Evolutionary conservation across 2,797 vertebrate species (phyloP).

Genomic region (Megalops cyprinoides): DNA sequence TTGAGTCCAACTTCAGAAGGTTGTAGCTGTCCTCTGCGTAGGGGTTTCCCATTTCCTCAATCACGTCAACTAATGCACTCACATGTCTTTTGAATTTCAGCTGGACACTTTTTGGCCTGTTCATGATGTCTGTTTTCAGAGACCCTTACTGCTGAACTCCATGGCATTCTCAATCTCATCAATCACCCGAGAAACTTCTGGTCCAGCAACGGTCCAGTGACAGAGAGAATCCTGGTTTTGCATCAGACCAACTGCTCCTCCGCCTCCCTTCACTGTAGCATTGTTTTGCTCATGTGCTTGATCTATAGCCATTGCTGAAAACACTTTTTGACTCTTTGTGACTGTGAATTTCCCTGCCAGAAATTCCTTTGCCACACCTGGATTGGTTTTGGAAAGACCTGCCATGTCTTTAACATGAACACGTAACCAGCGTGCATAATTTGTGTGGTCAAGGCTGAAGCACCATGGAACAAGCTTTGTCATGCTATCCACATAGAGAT

Average conservation of each 20-base stretch:
- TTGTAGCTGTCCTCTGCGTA: not conserved
- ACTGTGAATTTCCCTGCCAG: not conserved
- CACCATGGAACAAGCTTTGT: not conserved
- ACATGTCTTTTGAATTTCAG: not conserved
- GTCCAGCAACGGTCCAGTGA: no score
- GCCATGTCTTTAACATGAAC: not conserved
- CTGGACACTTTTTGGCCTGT: not conserved
- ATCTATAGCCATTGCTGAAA: no score
- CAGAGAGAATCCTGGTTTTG: no score
- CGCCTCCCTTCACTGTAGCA: no score
- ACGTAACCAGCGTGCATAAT: not conserved
- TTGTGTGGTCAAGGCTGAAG: not conserved
- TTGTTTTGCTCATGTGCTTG: no score
- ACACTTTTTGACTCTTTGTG: no score
- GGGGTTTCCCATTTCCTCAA: not conserved
- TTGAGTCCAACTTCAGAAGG: conserved; percentile 2
- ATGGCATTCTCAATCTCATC: no score
- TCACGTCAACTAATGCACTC: not conserved
- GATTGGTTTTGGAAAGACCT: not conserved
- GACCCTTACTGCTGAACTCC: no score
- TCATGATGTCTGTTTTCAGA: not conserved
- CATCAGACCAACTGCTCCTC: no score
- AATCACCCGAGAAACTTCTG: no score
- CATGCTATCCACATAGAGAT: not conserved
- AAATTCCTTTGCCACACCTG: no score